Percentiles rank a stretch among this genome's conserved stretches.
These are phyloP conservation scores for Micronycteris hirsuta DNA, from an alignment of 2,113 vertebrate species.

Conservation along the genomic window DNA sequence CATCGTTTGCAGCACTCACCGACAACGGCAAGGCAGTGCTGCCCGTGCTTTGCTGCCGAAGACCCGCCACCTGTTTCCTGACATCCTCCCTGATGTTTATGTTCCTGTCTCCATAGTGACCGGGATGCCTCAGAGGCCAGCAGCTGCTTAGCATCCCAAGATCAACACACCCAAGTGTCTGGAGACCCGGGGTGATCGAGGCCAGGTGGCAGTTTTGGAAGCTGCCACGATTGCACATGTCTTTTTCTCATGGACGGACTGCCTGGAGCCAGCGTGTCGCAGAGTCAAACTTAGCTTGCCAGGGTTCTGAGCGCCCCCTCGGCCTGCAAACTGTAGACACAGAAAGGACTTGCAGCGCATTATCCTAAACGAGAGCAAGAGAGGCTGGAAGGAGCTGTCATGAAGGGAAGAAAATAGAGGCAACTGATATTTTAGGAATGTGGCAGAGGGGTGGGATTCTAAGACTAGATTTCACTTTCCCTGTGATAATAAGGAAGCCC, in stretches of 20 bases:
- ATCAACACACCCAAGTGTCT: slow-evolving; percentile 7
- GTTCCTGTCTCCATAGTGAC: slow-evolving; percentile 27
- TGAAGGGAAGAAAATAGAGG: neutral
- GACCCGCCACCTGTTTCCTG: neutral
- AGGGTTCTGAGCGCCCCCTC: neutral
- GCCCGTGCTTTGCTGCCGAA: neutral
- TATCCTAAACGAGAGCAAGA: neutral
- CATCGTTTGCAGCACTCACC: neutral
- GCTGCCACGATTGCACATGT: neutral
- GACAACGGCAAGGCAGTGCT: accelerated
- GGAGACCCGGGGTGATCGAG: slow-evolving; percentile 10
- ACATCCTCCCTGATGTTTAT: neutral
- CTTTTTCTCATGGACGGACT: neutral
- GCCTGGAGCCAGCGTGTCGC: neutral
- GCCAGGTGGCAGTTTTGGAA: slow-evolving; percentile 19
- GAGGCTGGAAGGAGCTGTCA: neutral
- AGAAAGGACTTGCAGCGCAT: neutral
- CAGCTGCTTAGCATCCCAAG: slow-evolving; percentile 37
- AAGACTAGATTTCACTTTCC: neutral
- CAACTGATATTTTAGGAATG: neutral
- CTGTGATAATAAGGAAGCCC: neutral
- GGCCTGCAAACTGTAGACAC: neutral
- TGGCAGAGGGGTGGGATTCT: accelerated
- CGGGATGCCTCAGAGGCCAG: neutral
- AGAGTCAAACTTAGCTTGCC: neutral